Conservation (phyloP, 2,797 vertebrate species). For the Sebastes variabilis region DNA sequence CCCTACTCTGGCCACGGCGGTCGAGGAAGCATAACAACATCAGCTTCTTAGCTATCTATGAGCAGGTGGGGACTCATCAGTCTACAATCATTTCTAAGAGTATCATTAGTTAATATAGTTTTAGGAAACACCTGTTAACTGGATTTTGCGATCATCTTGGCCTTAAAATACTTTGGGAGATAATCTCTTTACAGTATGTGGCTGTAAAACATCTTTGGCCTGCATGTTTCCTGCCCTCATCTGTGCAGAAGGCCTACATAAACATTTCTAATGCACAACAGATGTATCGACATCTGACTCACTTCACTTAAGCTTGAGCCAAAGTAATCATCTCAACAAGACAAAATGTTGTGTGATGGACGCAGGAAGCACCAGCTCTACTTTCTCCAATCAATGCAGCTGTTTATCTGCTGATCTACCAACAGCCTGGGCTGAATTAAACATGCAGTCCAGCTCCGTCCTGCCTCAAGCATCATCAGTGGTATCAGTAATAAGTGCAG, state of each 20-base stretch:
- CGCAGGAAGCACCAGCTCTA: neutral
- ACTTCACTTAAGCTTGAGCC: constrained; percentile 31
- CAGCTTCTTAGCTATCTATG: neutral
- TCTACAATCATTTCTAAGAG: neutral
- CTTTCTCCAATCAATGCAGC: constrained; percentile 40
- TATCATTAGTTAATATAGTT: neutral
- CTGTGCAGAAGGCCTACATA: constrained; percentile 11
- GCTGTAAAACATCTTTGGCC: constrained; percentile 3
- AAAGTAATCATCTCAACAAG: constrained; percentile 58
- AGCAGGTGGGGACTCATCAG: neutral
- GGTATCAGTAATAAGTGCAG: constrained; percentile 40
- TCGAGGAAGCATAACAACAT: no score
- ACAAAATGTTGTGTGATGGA: constrained; percentile 41
- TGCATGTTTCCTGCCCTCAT: neutral
- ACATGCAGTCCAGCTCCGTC: constrained; percentile 13
- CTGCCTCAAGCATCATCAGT: constrained; percentile 43
- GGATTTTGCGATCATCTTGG: neutral
- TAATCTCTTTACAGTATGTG: neutral
- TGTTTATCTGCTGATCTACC: constrained; percentile 47
- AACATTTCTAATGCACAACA: constrained; percentile 51
- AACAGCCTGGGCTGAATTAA: constrained; percentile 34
- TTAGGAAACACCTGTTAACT: neutral
- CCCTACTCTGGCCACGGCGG: no score
- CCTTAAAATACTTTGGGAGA: neutral
- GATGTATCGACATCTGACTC: constrained; percentile 54